Evolutionary conservation across 2,888 invertebrate species (phyloP), one percentile per base, ranked within the genome.

Genomic region (Philhelius pedissequus): DNA sequence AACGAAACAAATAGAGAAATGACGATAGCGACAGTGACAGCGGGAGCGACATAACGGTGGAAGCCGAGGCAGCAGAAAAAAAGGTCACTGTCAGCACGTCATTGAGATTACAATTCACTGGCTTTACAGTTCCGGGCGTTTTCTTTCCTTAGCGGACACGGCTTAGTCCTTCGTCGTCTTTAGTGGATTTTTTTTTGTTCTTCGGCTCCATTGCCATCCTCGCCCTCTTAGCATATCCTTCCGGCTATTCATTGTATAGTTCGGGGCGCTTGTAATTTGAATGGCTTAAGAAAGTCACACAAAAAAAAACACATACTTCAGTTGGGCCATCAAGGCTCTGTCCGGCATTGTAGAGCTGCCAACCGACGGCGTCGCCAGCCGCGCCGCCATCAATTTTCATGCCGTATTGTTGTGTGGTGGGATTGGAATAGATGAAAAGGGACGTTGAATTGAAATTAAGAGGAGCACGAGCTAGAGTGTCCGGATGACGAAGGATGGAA

Each of bases 51-150:
- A n/a, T n/a, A n/a, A n/a, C 7, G 56, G 56, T 35, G 58, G 58
- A n/a, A 64, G 32, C 48, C n/a, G 32, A 48, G 30, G 80, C 13
- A 58, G 64, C 48, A 56, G 38, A 40, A 82, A 81, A 62, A 82
- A 82, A 77, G 77, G 68, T 82, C 71, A 62, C 77, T 82, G 82
- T 82, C 82, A 82, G 82, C 77, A 82, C 77, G 82, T 77, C 77
- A 77, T 77, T 77, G 68, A 82, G 82, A 82, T 82, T 77, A 77
- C 82, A 82, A 77, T 82, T 73, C 77, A 82, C 82, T 77, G 82
- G 76, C 82, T 82, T 73, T 73, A 77, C 77, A 82, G 77, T 82
- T 82, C 77, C 77, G 68, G 71, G 60, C 70, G 68, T 76, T 71
- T 81, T 71, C 76, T 76, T 76, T 81, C 76, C 76, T 76, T 76